Percentiles rank a stretch among this genome's conserved stretches.
Evolutionary conservation across 2,797 vertebrate species (phyloP).

Genomic region (Salarias fasciatus): DNA sequence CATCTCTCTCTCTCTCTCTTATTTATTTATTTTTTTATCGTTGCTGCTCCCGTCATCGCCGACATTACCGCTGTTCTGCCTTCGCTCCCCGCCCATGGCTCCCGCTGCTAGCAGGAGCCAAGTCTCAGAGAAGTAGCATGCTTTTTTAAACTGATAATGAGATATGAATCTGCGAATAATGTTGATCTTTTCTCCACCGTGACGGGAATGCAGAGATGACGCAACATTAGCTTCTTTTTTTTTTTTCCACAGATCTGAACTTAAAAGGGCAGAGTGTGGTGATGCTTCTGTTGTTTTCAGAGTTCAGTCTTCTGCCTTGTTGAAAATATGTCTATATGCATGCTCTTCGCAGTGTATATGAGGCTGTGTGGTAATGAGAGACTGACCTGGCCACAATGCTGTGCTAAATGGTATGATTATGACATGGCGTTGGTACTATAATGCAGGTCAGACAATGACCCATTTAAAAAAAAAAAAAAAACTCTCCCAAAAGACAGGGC

Average conservation of each 20-base stretch:
- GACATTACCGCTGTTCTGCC: conserved; percentile 21
- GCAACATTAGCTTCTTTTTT: conserved; percentile 27
- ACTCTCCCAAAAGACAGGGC: conserved; percentile 65
- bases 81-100: conserved; percentile 2
- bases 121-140: conserved; percentile 13
- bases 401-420: conserved; percentile 74
- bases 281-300: conserved; percentile 29
- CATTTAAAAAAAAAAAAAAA: conserved; percentile 73
- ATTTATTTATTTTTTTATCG: conserved; percentile 37
- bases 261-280: conserved; percentile 15
- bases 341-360: conserved; percentile 44
- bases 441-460: conserved; percentile 81
- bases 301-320: conserved; percentile 30
- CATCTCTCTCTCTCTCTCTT: conserved; percentile 24
- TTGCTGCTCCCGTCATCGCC: conserved; percentile 23
- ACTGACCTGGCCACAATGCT: conserved; percentile 56
- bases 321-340: conserved; percentile 33
- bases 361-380: conserved; percentile 58
- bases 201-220: conserved; percentile 34
- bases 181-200: conserved; percentile 35
- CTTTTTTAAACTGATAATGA: conserved; percentile 46
- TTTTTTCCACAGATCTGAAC: conserved; percentile 22
- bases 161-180: conserved; percentile 23
- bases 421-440: conserved; percentile 64
- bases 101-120: conserved; percentile 20